Evolutionary conservation across 2,113 vertebrate species (phyloP).

Genomic region (Protomyctophum bolini): DNA sequence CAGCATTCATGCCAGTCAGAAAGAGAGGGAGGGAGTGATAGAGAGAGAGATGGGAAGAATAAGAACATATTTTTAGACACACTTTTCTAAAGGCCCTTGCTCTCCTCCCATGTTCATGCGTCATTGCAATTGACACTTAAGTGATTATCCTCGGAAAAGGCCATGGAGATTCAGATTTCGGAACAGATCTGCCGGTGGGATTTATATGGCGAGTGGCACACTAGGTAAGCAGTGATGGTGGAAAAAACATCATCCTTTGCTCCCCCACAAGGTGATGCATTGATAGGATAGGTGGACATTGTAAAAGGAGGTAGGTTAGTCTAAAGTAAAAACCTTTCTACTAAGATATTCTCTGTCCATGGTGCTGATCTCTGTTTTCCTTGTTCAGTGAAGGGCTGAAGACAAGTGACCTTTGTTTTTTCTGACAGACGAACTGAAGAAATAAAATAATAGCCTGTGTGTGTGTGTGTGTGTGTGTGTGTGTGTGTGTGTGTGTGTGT

Average conservation of each 20-base stretch:
- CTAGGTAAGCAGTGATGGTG: background rate
- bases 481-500: background rate
- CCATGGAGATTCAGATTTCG: slow-evolving; percentile 11
- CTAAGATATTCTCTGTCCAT: slow-evolving; percentile 19
- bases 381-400: no score
- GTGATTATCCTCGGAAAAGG: slow-evolving; percentile 1
- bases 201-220: background rate
- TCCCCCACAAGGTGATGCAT: background rate
- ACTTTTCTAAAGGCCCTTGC: slow-evolving; percentile 8
- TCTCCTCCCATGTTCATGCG: slow-evolving; percentile 15
- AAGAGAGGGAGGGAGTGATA: background rate
- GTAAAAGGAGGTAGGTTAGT: background rate
- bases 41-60: background rate
- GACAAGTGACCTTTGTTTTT: no score
- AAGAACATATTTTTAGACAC: slow-evolving; percentile 34
- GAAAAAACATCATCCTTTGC: background rate
- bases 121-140: slow-evolving; percentile 13
- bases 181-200: background rate
- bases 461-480: slow-evolving; percentile 5
- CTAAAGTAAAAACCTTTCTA: background rate
- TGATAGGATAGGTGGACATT: background rate
- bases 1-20: background rate
- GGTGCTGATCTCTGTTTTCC: slow-evolving; percentile 30
- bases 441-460: background rate
- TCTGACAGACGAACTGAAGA: no score